phyloP scores from a whole-genome alignment of 2,113 vertebrate genomes.

The Tupaia chinensis region DNA sequence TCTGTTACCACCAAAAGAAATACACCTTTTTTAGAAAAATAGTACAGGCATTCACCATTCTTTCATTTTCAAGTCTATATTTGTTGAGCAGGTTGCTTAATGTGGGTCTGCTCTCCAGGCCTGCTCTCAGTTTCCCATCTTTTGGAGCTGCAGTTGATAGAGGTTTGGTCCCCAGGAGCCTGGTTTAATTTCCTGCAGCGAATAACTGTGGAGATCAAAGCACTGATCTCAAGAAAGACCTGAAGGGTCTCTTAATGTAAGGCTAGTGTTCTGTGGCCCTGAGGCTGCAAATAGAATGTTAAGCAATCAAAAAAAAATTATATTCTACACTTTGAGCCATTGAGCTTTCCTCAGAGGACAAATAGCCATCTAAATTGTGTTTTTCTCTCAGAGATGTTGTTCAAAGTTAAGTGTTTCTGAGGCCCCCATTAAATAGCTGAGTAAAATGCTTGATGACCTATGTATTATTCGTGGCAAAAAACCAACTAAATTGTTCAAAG shows the following conservation, averaged over 20 bases:
- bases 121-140: background rate
- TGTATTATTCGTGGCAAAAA: background rate
- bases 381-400: slow-evolving; percentile 4
- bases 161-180: background rate
- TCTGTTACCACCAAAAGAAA: background rate
- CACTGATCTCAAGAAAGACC: slow-evolving; percentile 24
- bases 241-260: background rate
- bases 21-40: background rate
- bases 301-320: slow-evolving; percentile 37
- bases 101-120: background rate
- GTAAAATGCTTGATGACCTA: background rate
- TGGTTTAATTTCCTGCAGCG: slow-evolving; percentile 58
- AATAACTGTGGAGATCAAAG: background rate
- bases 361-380: background rate
- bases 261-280: background rate
- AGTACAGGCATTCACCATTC: background rate
- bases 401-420: background rate
- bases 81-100: background rate
- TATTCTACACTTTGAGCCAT: background rate
- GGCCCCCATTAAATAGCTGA: background rate
- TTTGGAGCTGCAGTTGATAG: background rate
- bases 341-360: background rate
- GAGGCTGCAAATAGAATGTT: background rate
- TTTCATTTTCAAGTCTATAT: slow-evolving; percentile 43
- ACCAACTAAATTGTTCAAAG: too few species aligned